Evolutionary conservation across 2,888 invertebrate species (phyloP).

Genomic region (Drosophila fungiperda): DNA sequence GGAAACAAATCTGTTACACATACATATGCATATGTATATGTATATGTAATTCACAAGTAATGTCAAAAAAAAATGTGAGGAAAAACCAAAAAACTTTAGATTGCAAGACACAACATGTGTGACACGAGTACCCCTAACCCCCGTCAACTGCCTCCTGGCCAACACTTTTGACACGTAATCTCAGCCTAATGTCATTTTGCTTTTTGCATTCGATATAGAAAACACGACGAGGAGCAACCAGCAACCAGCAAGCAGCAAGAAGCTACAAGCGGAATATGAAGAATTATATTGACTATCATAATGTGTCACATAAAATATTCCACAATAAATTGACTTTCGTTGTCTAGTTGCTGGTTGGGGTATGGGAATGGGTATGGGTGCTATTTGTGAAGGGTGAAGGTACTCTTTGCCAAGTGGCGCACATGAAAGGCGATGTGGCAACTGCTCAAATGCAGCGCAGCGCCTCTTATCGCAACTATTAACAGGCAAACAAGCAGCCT

Average conservation of each 20-base stretch:
- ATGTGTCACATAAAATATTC: constrained; percentile 80
- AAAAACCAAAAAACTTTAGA: constrained; percentile 60
- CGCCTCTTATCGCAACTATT: constrained; percentile 72
- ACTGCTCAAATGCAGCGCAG: constrained; percentile 39
- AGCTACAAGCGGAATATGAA: constrained; percentile 43
- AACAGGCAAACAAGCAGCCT: constrained; percentile 61
- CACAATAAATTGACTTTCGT: constrained; percentile 78
- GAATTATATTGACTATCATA: constrained; percentile 79
- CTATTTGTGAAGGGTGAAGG: neutral
- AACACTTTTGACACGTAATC: neutral
- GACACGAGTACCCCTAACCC: neutral
- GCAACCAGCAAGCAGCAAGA: no score
- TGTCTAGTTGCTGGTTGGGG: constrained; percentile 29
- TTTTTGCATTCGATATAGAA: constrained; percentile 1
- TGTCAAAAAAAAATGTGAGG: constrained; percentile 59
- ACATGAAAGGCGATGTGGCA: constrained; percentile 67
- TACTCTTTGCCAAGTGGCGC: constrained; percentile 68
- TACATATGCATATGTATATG: neutral
- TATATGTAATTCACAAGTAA: constrained; percentile 16
- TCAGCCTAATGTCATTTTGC: constrained; percentile 37
- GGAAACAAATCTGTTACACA: constrained; percentile 5
- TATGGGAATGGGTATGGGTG: neutral
- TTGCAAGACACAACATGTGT: constrained; percentile 61
- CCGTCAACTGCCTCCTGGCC: neutral
- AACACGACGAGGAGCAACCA: constrained; percentile 7